phyloP scores from a whole-genome alignment of 2,797 vertebrate genomes.

The Spinibarbus caldwelli region DNA sequence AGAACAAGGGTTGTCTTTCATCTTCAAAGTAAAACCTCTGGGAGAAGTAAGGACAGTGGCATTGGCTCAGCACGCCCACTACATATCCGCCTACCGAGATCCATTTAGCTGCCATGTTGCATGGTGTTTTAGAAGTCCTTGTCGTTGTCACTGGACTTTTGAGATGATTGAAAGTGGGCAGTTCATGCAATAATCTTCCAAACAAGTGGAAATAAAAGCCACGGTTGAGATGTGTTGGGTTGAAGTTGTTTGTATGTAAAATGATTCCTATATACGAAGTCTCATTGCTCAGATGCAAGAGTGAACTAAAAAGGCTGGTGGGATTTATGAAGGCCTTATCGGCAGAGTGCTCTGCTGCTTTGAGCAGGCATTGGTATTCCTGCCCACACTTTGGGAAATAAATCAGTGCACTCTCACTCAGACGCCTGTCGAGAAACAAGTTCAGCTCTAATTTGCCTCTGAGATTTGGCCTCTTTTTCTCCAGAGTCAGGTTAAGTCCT shows the following conservation, averaged over 20 bases:
- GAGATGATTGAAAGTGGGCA: constrained; percentile 23
- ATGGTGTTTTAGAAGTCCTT: constrained; percentile 63
- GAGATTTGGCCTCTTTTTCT: constrained; percentile 56
- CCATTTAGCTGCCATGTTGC: constrained; percentile 66
- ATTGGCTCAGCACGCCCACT: constrained; percentile 31
- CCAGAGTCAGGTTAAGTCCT: constrained; percentile 53
- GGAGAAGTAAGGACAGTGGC: constrained; percentile 42
- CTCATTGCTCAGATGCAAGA: constrained; percentile 51
- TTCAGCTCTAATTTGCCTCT: constrained; percentile 69
- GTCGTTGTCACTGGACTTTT: constrained; percentile 58
- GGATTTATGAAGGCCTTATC: constrained; percentile 70
- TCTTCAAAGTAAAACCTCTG: constrained; percentile 44
- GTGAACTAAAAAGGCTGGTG: constrained; percentile 58
- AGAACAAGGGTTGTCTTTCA: constrained; percentile 42
- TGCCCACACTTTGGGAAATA: constrained; percentile 69
- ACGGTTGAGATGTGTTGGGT: neutral
- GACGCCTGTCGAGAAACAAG: constrained; percentile 73
- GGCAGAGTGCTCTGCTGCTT: constrained; percentile 65
- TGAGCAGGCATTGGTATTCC: constrained; percentile 79
- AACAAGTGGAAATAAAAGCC: constrained; percentile 23
- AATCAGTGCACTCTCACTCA: constrained; percentile 75
- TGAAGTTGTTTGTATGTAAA: constrained; percentile 41
- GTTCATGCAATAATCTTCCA: constrained; percentile 8
- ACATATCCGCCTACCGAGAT: constrained; percentile 54
- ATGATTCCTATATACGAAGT: constrained; percentile 45